Evolutionary conservation across 2,888 invertebrate species (phyloP).

Genomic region (Cantharis rustica): DNA sequence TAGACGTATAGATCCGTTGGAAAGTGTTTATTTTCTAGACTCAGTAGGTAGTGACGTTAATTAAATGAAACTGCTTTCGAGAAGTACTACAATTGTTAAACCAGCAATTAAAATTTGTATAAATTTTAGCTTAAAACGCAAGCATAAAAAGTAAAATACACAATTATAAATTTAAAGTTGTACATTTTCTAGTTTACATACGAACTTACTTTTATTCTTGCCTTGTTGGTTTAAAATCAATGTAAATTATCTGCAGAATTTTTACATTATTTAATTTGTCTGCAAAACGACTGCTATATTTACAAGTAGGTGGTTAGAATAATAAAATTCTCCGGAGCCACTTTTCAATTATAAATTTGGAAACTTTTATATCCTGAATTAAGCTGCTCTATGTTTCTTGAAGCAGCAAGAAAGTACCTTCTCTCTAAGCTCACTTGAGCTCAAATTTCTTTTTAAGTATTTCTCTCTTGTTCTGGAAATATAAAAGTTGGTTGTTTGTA

Average conservation of each 20-base stretch:
- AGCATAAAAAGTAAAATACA: neutral
- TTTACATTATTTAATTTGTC: conserved; percentile 28
- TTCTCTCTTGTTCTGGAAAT: neutral
- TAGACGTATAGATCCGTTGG: conserved; percentile 32
- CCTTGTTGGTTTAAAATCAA: neutral
- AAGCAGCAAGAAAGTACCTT: conserved; percentile 11
- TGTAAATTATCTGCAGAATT: neutral
- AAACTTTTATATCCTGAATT: conserved; percentile 28
- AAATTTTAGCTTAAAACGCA: neutral
- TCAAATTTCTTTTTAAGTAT: conserved; percentile 9
- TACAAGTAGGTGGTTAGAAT: conserved; percentile 22
- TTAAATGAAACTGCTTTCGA: neutral
- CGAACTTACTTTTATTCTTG: neutral
- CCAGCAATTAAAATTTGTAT: neutral
- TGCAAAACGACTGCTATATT: conserved; percentile 22
- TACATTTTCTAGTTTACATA: neutral
- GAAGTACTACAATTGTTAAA: neutral
- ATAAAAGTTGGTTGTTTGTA: conserved; percentile 3
- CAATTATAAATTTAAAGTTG: neutral
- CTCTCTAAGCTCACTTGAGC: conserved; percentile 4
- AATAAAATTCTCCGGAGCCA: conserved; percentile 25
- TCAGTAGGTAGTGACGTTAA: conserved; percentile 20
- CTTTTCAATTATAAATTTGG: conserved; percentile 33
- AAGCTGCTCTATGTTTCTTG: conserved; percentile 9
- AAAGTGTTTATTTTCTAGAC: conserved; percentile 30